Conservation (phyloP, 2,888 invertebrate species). For the Amblyteles armatorius region DNA sequence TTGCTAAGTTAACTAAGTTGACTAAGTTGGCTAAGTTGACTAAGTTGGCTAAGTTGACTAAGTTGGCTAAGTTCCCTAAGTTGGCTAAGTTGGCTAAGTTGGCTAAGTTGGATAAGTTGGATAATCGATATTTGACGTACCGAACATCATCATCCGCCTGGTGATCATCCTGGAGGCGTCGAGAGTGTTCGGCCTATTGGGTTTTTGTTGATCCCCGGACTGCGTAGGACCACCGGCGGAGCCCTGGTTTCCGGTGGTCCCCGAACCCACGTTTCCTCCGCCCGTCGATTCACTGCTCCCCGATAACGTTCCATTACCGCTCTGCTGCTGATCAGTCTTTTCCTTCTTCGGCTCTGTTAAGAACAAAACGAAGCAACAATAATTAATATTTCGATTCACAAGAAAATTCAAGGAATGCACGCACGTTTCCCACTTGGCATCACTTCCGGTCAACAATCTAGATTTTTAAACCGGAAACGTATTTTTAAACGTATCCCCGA, state of each 20-base stretch:
- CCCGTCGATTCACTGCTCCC: slow-evolving; percentile 86
- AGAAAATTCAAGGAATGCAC: neutral
- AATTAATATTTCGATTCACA: too few species aligned
- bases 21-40: too few species aligned
- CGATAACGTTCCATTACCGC: slow-evolving; percentile 88
- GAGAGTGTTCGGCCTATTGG: slow-evolving; percentile 93
- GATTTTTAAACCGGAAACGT: too few species aligned
- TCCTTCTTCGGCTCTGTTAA: slow-evolving; percentile 95
- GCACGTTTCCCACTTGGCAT: neutral
- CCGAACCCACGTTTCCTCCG: slow-evolving; percentile 79
- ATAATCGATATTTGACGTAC: slow-evolving; percentile 71
- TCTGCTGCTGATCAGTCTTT: slow-evolving; percentile 90
- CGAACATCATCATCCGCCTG: slow-evolving; percentile 87
- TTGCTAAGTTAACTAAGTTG: too few species aligned
- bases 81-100: too few species aligned
- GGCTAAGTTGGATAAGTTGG: too few species aligned
- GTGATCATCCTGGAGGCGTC: slow-evolving; percentile 88
- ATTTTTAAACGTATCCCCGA: too few species aligned
- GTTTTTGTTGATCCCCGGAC: slow-evolving; percentile 86
- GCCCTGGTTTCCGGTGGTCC: slow-evolving; percentile 73
- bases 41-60: too few species aligned
- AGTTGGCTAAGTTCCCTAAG: too few species aligned
- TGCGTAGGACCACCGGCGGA: slow-evolving; percentile 67
- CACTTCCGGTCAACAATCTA: neutral
- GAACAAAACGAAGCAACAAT: slow-evolving; percentile 61